phyloP scores from a whole-genome alignment of 2,113 vertebrate genomes.

The Cygnus buccinator region DNA sequence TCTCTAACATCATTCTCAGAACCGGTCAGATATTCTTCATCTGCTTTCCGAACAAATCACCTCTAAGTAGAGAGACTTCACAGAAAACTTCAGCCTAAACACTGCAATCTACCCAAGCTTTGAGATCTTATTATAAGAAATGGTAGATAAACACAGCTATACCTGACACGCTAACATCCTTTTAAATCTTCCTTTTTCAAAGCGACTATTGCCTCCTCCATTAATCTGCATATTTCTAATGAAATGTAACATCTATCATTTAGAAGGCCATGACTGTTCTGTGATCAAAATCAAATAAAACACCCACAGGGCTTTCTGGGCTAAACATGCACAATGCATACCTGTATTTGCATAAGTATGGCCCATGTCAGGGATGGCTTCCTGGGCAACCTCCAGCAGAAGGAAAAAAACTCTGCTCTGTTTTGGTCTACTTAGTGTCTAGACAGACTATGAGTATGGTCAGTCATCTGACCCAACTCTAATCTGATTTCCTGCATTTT shows the following conservation, averaged over 20 bases:
- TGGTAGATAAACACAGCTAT: background rate
- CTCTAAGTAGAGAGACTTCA: fast-evolving
- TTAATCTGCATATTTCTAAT: background rate
- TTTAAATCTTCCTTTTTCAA: background rate
- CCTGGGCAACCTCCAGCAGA: background rate
- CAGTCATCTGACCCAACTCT: background rate
- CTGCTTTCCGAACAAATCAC: background rate
- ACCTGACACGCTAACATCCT: background rate
- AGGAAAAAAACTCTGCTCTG: background rate
- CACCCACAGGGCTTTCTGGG: background rate
- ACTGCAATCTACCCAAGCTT: background rate
- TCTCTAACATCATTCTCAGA: background rate
- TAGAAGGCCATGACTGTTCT: background rate
- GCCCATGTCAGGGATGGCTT: background rate
- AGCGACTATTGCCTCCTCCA: background rate
- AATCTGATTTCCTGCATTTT: background rate
- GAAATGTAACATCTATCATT: background rate
- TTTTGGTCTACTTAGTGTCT: background rate
- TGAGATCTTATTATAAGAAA: background rate
- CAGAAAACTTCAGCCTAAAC: background rate
- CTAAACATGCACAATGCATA: background rate
- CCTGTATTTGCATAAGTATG: background rate
- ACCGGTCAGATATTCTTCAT: background rate
- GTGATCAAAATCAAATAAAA: background rate
- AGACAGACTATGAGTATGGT: background rate